phyloP scores from a whole-genome alignment of 2,888 invertebrate genomes.

The Acrobasis consociella region DNA sequence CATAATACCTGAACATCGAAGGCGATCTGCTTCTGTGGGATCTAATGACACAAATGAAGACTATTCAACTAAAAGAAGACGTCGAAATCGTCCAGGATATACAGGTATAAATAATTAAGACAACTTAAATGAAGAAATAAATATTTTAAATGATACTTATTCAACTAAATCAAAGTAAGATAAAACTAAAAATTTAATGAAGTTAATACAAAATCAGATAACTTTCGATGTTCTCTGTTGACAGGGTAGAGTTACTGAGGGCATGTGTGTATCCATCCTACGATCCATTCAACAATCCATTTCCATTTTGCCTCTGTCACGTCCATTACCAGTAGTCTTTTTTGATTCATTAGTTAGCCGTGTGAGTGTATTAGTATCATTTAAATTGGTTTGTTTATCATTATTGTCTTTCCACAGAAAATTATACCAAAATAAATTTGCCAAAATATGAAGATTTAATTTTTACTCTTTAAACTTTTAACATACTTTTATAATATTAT shows the following conservation, averaged over 20 bases:
- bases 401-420: constrained; percentile 69
- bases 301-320: constrained; percentile 47
- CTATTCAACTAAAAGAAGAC: not conserved
- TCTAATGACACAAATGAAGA: not conserved
- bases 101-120: not conserved
- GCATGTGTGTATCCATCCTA: constrained; percentile 56
- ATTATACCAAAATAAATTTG: constrained; percentile 25
- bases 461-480: not conserved
- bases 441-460: constrained; percentile 25
- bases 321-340: constrained; percentile 63
- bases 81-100: not conserved
- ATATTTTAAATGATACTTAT: constrained; percentile 1
- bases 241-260: constrained; percentile 44
- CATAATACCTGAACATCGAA: constrained; percentile 23
- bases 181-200: not conserved
- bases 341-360: constrained; percentile 69
- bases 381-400: constrained; percentile 50
- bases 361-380: constrained; percentile 64
- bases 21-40: constrained; percentile 26
- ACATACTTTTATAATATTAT: not conserved
- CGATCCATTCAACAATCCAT: constrained; percentile 42
- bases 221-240: constrained; percentile 46
- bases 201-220: constrained; percentile 27
- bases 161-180: constrained; percentile 36
- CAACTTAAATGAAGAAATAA: not conserved